A percentile compares a stretch with the other conserved stretches of the same genome.
These are phyloP conservation scores for Empidonax traillii DNA, from an alignment of 2,113 vertebrate species.

Conservation along the genomic window DNA sequence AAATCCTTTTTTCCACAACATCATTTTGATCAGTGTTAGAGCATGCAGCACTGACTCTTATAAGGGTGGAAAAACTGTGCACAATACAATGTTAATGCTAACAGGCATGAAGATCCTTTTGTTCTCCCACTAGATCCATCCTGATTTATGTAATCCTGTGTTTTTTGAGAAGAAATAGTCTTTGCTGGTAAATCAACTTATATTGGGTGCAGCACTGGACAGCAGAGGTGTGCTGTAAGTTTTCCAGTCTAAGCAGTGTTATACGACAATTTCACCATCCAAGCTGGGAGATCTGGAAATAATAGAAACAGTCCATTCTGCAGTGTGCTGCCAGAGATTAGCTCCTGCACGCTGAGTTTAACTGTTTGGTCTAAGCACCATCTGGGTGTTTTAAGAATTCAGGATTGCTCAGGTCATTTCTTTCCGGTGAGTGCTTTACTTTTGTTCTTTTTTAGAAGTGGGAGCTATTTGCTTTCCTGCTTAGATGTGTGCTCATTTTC, in stretches of 20 bases:
- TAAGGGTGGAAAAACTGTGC: background rate
- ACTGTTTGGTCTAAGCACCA: background rate
- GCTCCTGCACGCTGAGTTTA: background rate
- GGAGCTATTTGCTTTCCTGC: conserved; percentile 50
- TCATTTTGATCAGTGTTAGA: background rate
- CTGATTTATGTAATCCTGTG: background rate
- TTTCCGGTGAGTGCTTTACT: conserved; percentile 16
- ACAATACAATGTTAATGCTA: background rate
- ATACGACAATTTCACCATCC: background rate
- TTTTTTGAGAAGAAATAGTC: background rate
- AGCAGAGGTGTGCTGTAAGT: background rate
- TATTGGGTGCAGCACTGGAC: background rate
- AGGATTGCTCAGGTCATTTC: background rate
- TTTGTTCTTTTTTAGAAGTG: conserved; percentile 41
- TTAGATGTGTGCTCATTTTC: conserved; percentile 55
- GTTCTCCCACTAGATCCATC: background rate
- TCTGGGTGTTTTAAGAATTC: background rate
- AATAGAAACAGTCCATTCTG: background rate
- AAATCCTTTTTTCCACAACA: background rate
- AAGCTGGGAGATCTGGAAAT: background rate
- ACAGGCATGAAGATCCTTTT: background rate
- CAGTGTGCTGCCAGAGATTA: background rate
- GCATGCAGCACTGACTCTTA: background rate
- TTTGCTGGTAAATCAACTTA: background rate
- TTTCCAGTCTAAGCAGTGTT: background rate